Conservation (phyloP, 1,140 invertebrate species). For the Aphelenchoides fujianensis region DNA sequence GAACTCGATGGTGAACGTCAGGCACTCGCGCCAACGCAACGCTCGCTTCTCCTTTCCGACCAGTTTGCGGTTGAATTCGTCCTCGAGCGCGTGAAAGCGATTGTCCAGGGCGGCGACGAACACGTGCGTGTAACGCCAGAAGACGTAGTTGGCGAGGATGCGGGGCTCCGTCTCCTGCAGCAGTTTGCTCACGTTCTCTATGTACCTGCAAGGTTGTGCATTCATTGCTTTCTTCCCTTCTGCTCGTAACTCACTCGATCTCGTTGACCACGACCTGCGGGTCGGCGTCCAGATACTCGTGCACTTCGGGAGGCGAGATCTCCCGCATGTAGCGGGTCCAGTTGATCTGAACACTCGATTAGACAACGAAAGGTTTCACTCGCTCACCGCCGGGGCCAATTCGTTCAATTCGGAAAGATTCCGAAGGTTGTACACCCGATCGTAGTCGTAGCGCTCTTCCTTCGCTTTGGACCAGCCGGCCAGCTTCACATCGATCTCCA, state of each 20-base stretch:
- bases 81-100: constrained; percentile 37
- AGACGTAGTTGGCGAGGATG: constrained; percentile 44
- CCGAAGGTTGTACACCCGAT: constrained; percentile 51
- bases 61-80: constrained; percentile 41
- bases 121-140: constrained; percentile 51
- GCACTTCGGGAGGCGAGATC: constrained; percentile 44
- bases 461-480: constrained; percentile 50
- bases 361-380: background rate
- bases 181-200: constrained; percentile 34
- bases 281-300: constrained; percentile 42
- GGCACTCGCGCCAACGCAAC: constrained; percentile 49
- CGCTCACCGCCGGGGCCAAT: constrained; percentile 27
- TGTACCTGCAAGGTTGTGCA: too few relatives aligned
- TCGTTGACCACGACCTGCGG: constrained; percentile 47
- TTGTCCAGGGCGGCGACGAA: constrained; percentile 45
- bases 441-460: constrained; percentile 52
- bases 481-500: constrained; percentile 54
- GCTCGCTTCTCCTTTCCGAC: constrained; percentile 47
- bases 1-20: background rate
- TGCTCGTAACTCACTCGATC: too few relatives aligned
- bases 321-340: constrained; percentile 46
- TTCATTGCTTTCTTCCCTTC: too few relatives aligned
- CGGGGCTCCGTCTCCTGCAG: constrained; percentile 35
- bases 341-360: constrained; percentile 32
- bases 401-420: constrained; percentile 36